These are phyloP conservation scores for Maccullochella peelii DNA, from an alignment of 2,113 vertebrate genomes.

Conservation along the genomic window DNA sequence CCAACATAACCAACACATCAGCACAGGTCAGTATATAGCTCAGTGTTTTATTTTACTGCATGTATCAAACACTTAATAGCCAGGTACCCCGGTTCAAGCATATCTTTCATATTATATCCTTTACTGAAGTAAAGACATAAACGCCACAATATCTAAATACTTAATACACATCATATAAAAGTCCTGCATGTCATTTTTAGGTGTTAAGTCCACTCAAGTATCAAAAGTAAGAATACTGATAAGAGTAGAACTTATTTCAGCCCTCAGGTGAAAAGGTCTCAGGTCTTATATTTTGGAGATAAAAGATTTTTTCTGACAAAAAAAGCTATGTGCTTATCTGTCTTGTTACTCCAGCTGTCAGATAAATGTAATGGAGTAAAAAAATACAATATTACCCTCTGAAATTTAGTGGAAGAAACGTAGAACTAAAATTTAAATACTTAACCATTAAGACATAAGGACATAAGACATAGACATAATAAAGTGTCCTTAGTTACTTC, in stretches of 20 bases:
- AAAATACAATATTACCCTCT: not conserved
- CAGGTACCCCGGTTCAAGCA: not conserved
- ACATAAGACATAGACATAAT: too few relatives aligned
- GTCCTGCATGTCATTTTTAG: not conserved
- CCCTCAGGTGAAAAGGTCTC: too few relatives aligned
- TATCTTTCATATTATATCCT: not conserved
- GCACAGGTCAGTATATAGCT: constrained; percentile 75
- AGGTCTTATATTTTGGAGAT: not conserved
- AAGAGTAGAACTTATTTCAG: not conserved
- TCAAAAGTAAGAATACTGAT: not conserved
- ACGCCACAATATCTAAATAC: not conserved
- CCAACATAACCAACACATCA: constrained; percentile 81
- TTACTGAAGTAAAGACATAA: not conserved
- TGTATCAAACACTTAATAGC: not conserved
- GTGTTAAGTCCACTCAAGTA: not conserved
- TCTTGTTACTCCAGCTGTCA: not conserved
- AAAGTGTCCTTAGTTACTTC: not conserved
- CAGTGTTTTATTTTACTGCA: not conserved
- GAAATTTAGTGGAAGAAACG: not conserved
- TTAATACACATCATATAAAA: not conserved
- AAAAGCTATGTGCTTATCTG: not conserved
- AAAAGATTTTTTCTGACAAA: not conserved
- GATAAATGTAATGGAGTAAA: not conserved
- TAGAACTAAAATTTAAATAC: not conserved
- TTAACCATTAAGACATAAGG: not conserved